Evolutionary conservation across 1,140 invertebrate species (phyloP).

Genomic region (Pseudomyrmex cubaensis): DNA sequence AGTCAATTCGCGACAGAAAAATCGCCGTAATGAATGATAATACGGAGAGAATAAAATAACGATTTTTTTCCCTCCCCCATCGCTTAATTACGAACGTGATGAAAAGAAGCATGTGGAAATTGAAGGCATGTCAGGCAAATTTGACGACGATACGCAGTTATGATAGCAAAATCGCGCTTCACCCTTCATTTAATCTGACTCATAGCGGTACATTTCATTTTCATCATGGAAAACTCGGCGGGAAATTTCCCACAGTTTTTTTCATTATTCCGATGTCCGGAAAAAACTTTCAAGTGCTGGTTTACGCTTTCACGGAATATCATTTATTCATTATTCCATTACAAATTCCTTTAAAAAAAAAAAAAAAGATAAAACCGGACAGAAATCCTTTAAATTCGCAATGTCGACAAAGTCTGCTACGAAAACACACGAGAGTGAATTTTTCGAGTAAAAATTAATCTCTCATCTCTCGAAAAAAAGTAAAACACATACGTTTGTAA

Average conservation of each 20-base stretch:
- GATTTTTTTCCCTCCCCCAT: neutral
- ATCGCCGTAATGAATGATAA: neutral
- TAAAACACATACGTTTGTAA: neutral
- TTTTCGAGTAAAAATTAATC: conserved; percentile 36
- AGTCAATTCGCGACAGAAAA: neutral
- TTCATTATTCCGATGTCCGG: conserved; percentile 46
- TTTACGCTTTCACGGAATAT: conserved; percentile 56
- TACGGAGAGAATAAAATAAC: neutral
- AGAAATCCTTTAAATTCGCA: conserved; percentile 45
- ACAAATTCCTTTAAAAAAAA: conserved; percentile 43
- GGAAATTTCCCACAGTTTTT: conserved; percentile 29
- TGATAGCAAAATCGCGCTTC: conserved; percentile 34
- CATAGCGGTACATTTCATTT: conserved; percentile 35
- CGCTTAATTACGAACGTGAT: conserved; percentile 16
- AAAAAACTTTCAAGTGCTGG: conserved; percentile 43
- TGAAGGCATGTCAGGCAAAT: conserved; percentile 15
- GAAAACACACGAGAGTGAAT: neutral
- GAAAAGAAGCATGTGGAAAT: conserved; percentile 3
- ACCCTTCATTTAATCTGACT: conserved; percentile 28
- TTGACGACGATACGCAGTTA: conserved; percentile 18
- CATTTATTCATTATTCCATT: conserved; percentile 67
- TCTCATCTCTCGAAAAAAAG: neutral
- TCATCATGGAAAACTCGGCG: conserved; percentile 10
- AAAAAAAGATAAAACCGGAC: conserved; percentile 6
- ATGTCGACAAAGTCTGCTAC: conserved; percentile 33